Percentiles rank a stretch among this genome's conserved stretches.
These are phyloP conservation scores for Parnassius orleans DNA, from an alignment of 2,888 invertebrate species.

Conservation along the genomic window DNA sequence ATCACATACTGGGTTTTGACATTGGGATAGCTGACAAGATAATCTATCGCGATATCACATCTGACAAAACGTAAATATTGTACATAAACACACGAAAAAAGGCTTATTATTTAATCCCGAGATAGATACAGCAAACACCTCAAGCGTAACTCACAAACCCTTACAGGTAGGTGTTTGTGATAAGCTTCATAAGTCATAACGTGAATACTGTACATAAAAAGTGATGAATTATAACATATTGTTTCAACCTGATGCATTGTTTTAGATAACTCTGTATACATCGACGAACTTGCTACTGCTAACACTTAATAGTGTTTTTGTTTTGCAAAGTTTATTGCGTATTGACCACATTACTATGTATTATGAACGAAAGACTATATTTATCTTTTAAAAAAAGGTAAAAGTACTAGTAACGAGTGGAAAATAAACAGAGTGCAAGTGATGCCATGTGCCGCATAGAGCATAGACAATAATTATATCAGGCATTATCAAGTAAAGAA, in stretches of 20 bases:
- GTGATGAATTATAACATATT: constrained; percentile 47
- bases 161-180: constrained; percentile 37
- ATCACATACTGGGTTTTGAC: too few relatives aligned
- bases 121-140: too few relatives aligned
- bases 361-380: background rate
- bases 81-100: background rate
- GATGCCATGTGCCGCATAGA: constrained; percentile 31
- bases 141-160: background rate
- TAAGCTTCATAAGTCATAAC: constrained; percentile 53
- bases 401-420: constrained; percentile 26
- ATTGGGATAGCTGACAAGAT: background rate
- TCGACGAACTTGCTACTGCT: constrained; percentile 1
- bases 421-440: constrained; percentile 23
- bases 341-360: constrained; percentile 13
- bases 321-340: background rate
- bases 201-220: constrained; percentile 42
- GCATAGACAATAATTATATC: constrained; percentile 50
- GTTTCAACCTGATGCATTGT: constrained; percentile 25
- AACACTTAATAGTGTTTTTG: constrained; percentile 2
- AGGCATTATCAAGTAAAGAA: constrained; percentile 44
- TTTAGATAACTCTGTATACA: constrained; percentile 26
- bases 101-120: background rate
- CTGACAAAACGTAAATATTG: background rate
- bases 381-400: constrained; percentile 17
- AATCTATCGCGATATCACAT: constrained; percentile 16